A percentile compares a stretch with the other conserved stretches of the same genome.
Evolutionary conservation across 2,113 vertebrate species (phyloP).

Genomic region (Nothocercus nigrocapillus): DNA sequence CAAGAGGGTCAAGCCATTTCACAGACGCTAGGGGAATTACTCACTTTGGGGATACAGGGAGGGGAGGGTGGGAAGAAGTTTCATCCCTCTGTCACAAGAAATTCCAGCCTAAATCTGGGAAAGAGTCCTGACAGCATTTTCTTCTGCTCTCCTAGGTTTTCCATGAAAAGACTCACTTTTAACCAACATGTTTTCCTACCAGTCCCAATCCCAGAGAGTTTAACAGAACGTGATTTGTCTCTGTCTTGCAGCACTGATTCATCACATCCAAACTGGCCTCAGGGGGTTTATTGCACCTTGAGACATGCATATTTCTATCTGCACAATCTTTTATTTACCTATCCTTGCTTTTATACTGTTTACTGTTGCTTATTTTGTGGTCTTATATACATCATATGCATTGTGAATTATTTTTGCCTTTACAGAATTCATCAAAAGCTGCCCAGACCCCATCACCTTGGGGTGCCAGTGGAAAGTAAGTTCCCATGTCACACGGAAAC

Average conservation of each 20-base stretch:
- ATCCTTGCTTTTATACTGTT: neutral
- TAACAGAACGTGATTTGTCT: neutral
- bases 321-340: neutral
- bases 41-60: neutral
- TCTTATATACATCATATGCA: neutral
- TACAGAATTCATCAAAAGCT: slow-evolving; percentile 91
- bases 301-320: neutral
- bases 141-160: neutral
- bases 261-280: neutral
- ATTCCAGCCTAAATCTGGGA: neutral
- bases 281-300: neutral
- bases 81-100: neutral
- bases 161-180: neutral
- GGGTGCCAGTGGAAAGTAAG: slow-evolving; percentile 91
- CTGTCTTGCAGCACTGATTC: neutral
- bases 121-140: neutral
- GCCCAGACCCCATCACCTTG: slow-evolving; percentile 84
- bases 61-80: neutral
- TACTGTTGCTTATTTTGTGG: neutral
- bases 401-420: slow-evolving; percentile 42
- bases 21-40: neutral
- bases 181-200: neutral
- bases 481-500: neutral
- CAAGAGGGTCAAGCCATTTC: neutral
- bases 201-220: neutral